Evolutionary conservation across 2,888 invertebrate species (phyloP).

Genomic region (Lagria hirta): DNA sequence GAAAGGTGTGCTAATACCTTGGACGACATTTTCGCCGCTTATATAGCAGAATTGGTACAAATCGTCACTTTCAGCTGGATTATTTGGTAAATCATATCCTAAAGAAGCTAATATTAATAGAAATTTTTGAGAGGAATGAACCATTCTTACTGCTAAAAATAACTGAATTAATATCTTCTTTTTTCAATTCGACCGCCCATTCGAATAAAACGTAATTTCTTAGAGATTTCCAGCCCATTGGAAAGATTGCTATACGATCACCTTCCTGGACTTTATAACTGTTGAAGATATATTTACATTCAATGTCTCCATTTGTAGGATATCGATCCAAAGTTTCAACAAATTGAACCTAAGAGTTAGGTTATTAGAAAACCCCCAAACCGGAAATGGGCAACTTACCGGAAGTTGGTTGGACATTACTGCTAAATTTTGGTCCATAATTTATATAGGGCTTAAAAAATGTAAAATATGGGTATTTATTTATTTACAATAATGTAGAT

Average conservation of each 20-base stretch:
- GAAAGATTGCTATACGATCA: slow-evolving; percentile 49
- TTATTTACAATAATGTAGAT: no score
- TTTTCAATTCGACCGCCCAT: slow-evolving; percentile 38
- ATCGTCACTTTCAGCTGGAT: slow-evolving; percentile 36
- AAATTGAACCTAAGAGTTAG: slow-evolving; percentile 43
- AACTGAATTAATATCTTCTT: slow-evolving; percentile 28
- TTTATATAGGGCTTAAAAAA: no score
- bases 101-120: no score
- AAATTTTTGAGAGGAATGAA: not conserved
- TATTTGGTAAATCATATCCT: slow-evolving; percentile 46
- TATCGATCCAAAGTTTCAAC: slow-evolving; percentile 43
- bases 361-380: not conserved
- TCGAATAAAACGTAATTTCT: slow-evolving; percentile 49
- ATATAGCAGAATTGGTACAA: slow-evolving; percentile 51
- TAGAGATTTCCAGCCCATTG: slow-evolving; percentile 49
- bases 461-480: no score
- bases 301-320: slow-evolving; percentile 41
- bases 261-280: slow-evolving; percentile 46
- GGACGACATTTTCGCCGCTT: slow-evolving; percentile 46
- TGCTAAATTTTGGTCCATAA: slow-evolving; percentile 12
- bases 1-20: slow-evolving; percentile 48
- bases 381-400: slow-evolving; percentile 2
- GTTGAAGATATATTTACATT: slow-evolving; percentile 41
- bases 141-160: slow-evolving; percentile 43
- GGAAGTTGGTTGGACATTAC: slow-evolving; percentile 11